Conservation (phyloP, 2,797 vertebrate genomes). For the Dromococcyx pavoninus region DNA sequence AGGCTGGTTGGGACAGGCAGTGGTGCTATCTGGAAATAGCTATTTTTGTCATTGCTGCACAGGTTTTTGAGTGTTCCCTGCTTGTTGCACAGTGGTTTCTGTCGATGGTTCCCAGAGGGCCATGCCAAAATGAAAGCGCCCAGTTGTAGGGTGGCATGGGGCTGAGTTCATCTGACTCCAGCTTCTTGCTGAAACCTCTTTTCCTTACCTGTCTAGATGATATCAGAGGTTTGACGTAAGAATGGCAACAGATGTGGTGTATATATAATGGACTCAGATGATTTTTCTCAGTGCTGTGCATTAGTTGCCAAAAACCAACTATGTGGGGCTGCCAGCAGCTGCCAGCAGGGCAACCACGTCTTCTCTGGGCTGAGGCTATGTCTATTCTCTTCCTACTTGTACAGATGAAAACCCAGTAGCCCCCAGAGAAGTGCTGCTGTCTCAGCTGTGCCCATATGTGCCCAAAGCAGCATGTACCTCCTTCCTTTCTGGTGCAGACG, state of each 20-base stretch:
- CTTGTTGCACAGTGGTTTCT: rapidly evolving
- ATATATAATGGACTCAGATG: too few species aligned
- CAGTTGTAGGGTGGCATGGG: not conserved
- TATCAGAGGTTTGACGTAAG: not conserved
- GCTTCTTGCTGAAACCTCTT: not conserved
- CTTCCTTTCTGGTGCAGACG: not conserved
- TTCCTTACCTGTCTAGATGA: rapidly evolving
- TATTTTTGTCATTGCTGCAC: not conserved
- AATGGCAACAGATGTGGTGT: not conserved
- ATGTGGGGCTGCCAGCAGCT: not conserved
- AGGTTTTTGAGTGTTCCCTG: not conserved
- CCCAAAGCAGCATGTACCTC: rapidly evolving
- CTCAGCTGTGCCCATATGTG: rapidly evolving
- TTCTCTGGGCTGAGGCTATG: not conserved
- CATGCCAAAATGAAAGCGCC: not conserved
- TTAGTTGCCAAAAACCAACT: not conserved
- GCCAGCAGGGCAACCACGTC: not conserved
- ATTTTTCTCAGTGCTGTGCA: not conserved
- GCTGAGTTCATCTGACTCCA: not conserved
- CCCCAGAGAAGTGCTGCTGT: not conserved
- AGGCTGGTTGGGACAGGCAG: not conserved
- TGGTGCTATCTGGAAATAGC: not conserved
- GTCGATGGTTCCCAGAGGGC: rapidly evolving
- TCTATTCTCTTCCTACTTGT: not conserved
- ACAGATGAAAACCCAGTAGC: not conserved